Evolutionary conservation across 2,797 vertebrate genomes (phyloP).

Genomic region (Octomys mimax): DNA sequence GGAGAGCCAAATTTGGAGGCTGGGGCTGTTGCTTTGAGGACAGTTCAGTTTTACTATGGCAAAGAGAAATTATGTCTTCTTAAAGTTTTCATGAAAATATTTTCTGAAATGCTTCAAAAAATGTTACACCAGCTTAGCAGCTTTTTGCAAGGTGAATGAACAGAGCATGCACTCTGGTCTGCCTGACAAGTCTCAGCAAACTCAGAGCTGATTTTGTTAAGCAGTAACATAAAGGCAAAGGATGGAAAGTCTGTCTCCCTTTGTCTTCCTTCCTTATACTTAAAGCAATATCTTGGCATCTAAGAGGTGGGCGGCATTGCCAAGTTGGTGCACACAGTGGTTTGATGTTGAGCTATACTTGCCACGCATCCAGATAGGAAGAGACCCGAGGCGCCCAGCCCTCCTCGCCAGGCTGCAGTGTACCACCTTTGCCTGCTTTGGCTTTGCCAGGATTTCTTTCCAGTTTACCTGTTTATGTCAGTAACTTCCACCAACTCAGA

Average conservation of each 20-base stretch:
- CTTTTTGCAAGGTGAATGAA: not conserved
- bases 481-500: not conserved
- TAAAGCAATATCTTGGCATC: not conserved
- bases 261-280: not conserved
- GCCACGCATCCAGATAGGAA: not conserved
- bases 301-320: not conserved
- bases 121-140: not conserved
- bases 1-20: not conserved
- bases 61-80: not conserved
- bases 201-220: not conserved
- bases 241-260: not conserved
- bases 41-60: not conserved
- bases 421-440: not conserved
- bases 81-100: conserved; percentile 46
- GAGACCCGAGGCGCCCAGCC: not conserved
- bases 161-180: not conserved
- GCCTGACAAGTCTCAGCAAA: not conserved
- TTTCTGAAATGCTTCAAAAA: not conserved
- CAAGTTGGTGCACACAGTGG: no score
- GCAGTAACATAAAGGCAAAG: not conserved
- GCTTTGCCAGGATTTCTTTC: not conserved
- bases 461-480: not conserved
- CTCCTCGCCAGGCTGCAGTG: not conserved
- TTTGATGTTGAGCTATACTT: not conserved
- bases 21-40: not conserved